Evolutionary conservation across 2,797 vertebrate genomes (phyloP).

Genomic region (Phalloptychus januarius): DNA sequence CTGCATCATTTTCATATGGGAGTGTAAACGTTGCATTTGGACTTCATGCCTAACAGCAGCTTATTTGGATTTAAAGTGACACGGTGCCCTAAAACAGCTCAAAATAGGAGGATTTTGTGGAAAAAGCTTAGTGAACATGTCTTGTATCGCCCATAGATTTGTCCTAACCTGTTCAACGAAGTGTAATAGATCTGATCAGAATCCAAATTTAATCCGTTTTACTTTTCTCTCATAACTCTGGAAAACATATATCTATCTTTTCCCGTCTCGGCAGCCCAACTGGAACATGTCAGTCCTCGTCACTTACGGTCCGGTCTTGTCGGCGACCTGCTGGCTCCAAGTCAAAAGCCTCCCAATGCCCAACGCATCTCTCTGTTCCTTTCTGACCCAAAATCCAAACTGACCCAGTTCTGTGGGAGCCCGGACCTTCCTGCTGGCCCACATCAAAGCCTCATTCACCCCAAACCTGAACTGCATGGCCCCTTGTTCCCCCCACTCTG

Average conservation of each 20-base stretch:
- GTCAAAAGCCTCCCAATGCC: conserved; percentile 41
- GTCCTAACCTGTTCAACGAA: no score
- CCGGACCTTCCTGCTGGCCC: conserved; percentile 44
- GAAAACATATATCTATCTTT: conserved; percentile 36
- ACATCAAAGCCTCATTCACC: conserved; percentile 55
- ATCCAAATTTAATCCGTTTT: conserved; percentile 7
- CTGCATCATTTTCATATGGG: no score
- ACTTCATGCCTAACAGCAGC: no score
- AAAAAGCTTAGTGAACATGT: no score
- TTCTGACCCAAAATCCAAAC: conserved; percentile 36
- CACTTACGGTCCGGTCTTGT: conserved; percentile 50
- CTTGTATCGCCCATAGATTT: no score
- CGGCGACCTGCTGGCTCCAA: conserved; percentile 23
- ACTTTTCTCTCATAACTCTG: conserved; percentile 16
- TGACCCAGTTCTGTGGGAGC: conserved; percentile 49
- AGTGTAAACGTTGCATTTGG: no score
- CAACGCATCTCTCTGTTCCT: conserved; percentile 33
- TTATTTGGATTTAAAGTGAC: no score
- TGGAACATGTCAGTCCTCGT: conserved; percentile 47
- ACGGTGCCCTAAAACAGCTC: no score
- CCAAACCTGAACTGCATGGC: conserved; percentile 49
- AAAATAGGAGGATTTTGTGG: no score
- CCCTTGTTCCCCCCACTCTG: conserved; percentile 32
- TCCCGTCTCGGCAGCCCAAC: conserved; percentile 41
- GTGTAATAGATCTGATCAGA: not conserved